Conservation (phyloP, 2,888 invertebrate genomes). For the Meloe dianella region DNA sequence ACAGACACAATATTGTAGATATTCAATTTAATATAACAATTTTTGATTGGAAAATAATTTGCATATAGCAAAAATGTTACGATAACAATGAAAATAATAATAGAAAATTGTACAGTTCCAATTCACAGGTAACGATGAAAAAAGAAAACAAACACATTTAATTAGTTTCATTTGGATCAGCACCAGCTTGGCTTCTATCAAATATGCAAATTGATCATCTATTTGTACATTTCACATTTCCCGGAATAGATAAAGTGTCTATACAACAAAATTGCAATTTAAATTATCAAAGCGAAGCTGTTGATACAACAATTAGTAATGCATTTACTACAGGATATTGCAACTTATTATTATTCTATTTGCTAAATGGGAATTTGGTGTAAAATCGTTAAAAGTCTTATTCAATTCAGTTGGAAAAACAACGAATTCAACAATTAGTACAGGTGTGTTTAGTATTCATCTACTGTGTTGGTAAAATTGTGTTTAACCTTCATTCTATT, state of each 20-base stretch:
- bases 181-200: constrained; percentile 33
- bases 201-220: constrained; percentile 42
- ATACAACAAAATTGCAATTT: constrained; percentile 31
- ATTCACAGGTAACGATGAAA: constrained; percentile 24
- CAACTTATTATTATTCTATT: not conserved
- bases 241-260: constrained; percentile 29
- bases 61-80: too few species aligned
- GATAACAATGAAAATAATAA: too few species aligned
- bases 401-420: too few species aligned
- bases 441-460: too few species aligned
- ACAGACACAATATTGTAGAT: constrained; percentile 13
- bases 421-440: too few species aligned
- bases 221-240: constrained; percentile 34
- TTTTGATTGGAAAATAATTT: not conserved
- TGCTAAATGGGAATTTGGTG: not conserved
- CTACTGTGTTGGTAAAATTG: too few species aligned
- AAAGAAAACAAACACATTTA: constrained; percentile 40
- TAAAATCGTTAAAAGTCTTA: too few species aligned
- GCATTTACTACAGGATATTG: not conserved
- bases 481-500: too few species aligned
- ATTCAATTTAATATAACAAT: constrained; percentile 34
- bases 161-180: constrained; percentile 37
- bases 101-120: constrained; percentile 38
- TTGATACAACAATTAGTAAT: not conserved
- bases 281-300: constrained; percentile 34